Base-by-base conservation (phyloP, 2,113 vertebrate genomes). In the Chaetodon auriga region DNA sequence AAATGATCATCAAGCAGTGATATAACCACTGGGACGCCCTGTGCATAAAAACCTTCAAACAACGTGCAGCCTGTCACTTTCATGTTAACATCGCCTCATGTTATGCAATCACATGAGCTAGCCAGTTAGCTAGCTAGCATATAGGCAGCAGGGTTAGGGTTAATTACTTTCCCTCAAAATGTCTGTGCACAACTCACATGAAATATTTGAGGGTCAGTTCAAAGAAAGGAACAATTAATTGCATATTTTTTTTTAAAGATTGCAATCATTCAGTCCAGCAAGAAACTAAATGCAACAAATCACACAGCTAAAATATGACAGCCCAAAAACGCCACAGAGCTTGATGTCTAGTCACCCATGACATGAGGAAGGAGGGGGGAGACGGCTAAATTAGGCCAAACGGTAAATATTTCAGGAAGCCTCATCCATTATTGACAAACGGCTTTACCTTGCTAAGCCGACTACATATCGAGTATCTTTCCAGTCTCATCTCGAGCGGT, bases 401-500 rank as follows among this genome's bases (percentile, higher is more conserved):
- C 16, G 21, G 84, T 96, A 91, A 96, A 96, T 96, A 96, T 96
- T 96, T 96, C 75, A 96, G 89, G 82, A 92, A 71, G 82, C 74
- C 87, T 94, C 94, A 95, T 96, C 53, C 85, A 95, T 96, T 95
- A 96, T 96, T 95, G 83, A 96, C 70, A 48, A 75, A 87, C 23
- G 94, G 93, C 92, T 94, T 92, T 92, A 92, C 87, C 90, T 93
- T 90, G 86, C 90, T 57, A 46, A 87, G 89, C 91, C 92, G 90
- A 84, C 87, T 78, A 89, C 93, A 90, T 94, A 95, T 95, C 92
- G 78, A 93, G 91, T 93, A 77, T 94, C 93, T 88, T 91, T 93
- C 90, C 91, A 92, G 93, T 87, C 91, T 83, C 84, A 71, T 73
- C 84, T 41, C 13, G 11, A 75, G 72, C 62, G 53, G 68, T 54